Conservation (phyloP, 1,140 invertebrate species). For the Druon quercuslanigerum region DNA sequence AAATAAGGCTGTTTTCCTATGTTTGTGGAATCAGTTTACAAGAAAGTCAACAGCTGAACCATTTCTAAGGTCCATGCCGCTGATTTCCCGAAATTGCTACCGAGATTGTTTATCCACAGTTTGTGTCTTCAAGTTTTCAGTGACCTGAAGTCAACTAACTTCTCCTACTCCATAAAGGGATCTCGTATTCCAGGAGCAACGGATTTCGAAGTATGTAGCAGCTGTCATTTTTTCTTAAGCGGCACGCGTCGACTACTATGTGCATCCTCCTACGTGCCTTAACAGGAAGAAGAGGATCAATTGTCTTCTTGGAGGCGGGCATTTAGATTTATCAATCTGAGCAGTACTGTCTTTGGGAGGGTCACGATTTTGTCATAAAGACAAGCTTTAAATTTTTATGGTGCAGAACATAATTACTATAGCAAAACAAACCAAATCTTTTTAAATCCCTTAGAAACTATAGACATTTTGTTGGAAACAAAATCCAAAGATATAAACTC, state of each 20-base stretch:
- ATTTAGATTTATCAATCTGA: constrained; percentile 1
- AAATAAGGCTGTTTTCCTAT: background rate
- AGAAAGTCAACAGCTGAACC: too few species aligned
- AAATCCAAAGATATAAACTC: too few species aligned
- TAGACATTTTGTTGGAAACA: too few species aligned
- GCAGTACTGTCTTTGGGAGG: background rate
- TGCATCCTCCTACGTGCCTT: constrained; percentile 35
- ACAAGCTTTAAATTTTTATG: too few species aligned
- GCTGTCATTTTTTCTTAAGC: constrained; percentile 56
- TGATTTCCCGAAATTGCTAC: background rate
- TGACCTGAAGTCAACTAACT: background rate
- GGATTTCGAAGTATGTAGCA: constrained; percentile 35
- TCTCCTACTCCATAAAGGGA: constrained; percentile 35
- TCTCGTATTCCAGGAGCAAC: constrained; percentile 45
- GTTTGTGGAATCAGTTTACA: background rate
- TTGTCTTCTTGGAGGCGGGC: constrained; percentile 39
- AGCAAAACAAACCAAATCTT: too few species aligned
- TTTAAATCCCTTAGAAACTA: too few species aligned
- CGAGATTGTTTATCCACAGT: constrained; percentile 25
- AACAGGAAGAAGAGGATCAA: constrained; percentile 51
- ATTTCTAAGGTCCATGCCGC: constrained; percentile 14
- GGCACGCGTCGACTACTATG: constrained; percentile 52
- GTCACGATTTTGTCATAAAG: too few species aligned
- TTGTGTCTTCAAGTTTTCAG: background rate
- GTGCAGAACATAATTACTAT: too few species aligned